These are phyloP conservation scores for Elaphurus davidianus DNA, from an alignment of 2,113 vertebrate species.

Conservation along the genomic window DNA sequence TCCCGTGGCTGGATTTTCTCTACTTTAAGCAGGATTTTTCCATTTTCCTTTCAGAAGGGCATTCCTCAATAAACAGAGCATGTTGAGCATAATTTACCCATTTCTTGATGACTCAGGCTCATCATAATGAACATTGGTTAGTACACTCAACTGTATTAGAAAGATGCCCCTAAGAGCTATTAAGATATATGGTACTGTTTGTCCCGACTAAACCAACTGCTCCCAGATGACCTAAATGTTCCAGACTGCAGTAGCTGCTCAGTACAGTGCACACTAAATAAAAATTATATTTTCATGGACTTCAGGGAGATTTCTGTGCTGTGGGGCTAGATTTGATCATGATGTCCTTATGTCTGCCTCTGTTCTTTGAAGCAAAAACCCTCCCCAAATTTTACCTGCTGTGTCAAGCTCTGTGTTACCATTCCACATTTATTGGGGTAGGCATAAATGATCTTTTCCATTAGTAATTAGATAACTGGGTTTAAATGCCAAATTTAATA, in stretches of 20 bases:
- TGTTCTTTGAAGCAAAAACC: neutral
- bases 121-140: conserved; percentile 48
- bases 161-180: conserved; percentile 66
- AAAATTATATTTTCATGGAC: conserved; percentile 3
- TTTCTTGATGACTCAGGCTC: conserved; percentile 61
- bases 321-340: neutral
- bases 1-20: neutral
- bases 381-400: neutral
- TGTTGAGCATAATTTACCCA: conserved; percentile 54
- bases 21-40: conserved; percentile 9
- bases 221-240: conserved; percentile 53
- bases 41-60: neutral
- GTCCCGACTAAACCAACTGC: neutral
- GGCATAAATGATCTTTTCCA: neutral
- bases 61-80: conserved; percentile 57
- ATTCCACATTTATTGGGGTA: neutral
- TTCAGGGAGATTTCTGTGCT: neutral
- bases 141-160: conserved; percentile 41
- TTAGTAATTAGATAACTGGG: neutral
- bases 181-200: conserved; percentile 48
- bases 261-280: conserved; percentile 5
- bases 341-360: neutral
- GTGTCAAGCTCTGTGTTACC: neutral
- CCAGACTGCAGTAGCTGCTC: conserved; percentile 14
- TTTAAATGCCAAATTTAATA: neutral